Conservation (phyloP, 2,888 invertebrate genomes). For the Tipula lateralis region DNA sequence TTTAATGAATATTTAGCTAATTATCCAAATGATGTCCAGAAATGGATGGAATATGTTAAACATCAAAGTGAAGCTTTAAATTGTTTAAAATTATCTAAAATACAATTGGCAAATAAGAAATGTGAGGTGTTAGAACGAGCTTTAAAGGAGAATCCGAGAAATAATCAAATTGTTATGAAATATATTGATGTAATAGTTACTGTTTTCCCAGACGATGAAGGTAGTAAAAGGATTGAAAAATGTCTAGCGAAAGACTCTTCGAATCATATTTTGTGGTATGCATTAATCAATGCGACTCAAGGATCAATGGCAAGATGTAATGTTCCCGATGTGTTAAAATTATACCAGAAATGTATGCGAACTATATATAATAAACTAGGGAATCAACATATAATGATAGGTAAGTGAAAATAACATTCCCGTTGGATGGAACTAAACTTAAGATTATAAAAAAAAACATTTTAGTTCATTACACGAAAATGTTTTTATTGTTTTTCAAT, state of each 20-base stretch:
- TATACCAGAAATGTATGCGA: constrained; percentile 52
- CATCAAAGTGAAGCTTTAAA: constrained; percentile 54
- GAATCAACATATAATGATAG: constrained; percentile 36
- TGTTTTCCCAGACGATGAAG: constrained; percentile 57
- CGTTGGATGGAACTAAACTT: too few relatives aligned
- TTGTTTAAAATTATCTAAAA: constrained; percentile 42
- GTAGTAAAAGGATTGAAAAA: constrained; percentile 50
- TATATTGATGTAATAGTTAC: constrained; percentile 47
- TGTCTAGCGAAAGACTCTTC: constrained; percentile 51
- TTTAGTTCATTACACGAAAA: neutral
- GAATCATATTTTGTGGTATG: constrained; percentile 44
- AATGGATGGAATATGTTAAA: constrained; percentile 58
- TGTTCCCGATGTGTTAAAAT: constrained; percentile 54
- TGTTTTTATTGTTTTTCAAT: neutral
- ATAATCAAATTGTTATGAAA: constrained; percentile 50
- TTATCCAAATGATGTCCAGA: constrained; percentile 52
- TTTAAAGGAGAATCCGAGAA: constrained; percentile 54
- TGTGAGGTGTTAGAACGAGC: constrained; percentile 59
- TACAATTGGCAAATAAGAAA: constrained; percentile 53
- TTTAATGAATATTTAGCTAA: constrained; percentile 53
- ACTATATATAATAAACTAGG: constrained; percentile 43
- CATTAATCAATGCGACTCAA: constrained; percentile 46
- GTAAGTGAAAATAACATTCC: constrained; percentile 33
- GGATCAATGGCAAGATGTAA: constrained; percentile 60
- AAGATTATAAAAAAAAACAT: neutral